phyloP scores from a whole-genome alignment of 2,797 vertebrate species.

The Buceros bicornis region DNA sequence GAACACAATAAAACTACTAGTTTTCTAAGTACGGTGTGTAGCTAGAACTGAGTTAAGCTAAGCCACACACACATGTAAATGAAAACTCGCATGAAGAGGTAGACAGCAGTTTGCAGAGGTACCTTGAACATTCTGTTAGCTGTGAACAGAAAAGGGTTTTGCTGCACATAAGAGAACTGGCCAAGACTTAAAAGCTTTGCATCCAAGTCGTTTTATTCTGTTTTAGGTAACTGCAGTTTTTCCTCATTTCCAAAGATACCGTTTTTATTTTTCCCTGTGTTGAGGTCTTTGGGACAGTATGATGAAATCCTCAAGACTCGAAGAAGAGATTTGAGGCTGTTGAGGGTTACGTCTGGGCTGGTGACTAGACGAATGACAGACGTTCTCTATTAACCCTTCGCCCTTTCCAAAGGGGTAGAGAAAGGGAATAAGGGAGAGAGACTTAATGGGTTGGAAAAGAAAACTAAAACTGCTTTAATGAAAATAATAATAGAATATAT shows the following conservation, averaged over 20 bases:
- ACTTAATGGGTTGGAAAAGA: too few relatives aligned
- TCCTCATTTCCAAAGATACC: not conserved
- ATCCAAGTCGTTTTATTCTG: not conserved
- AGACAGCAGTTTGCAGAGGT: not conserved
- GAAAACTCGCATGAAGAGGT: not conserved
- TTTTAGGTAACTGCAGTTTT: not conserved
- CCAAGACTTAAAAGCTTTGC: not conserved
- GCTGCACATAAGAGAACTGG: not conserved
- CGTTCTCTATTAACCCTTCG: too few relatives aligned
- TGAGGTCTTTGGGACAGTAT: not conserved
- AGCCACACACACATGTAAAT: not conserved
- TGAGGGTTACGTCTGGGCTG: too few relatives aligned
- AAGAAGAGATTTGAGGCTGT: not conserved
- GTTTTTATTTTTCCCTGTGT: not conserved
- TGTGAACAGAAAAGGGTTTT: not conserved
- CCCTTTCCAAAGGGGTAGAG: too few relatives aligned
- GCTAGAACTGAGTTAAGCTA: not conserved
- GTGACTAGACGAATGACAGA: too few relatives aligned
- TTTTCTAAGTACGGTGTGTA: not conserved
- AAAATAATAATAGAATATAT: too few relatives aligned
- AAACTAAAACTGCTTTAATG: too few relatives aligned
- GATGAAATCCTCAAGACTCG: not conserved
- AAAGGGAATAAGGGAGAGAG: too few relatives aligned
- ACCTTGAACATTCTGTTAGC: not conserved
- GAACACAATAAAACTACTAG: not conserved